These are phyloP conservation scores for Melieria picta DNA, from an alignment of 2,888 invertebrate genomes.

Conservation along the genomic window DNA sequence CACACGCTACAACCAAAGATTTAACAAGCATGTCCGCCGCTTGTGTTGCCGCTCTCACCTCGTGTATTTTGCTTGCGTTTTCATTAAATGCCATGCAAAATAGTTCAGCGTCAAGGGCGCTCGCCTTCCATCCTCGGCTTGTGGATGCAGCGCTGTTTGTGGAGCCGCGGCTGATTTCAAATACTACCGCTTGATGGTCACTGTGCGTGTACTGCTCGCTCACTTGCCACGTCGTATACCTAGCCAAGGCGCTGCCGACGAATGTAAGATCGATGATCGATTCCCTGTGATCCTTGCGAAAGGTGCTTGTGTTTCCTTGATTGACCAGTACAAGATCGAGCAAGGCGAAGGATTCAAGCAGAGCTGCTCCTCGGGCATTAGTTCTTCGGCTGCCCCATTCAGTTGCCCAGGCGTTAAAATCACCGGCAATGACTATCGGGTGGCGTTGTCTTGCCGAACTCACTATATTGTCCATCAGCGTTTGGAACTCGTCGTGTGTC, in stretches of 20 bases:
- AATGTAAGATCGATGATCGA: constrained; percentile 26
- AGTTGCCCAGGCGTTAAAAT: background rate
- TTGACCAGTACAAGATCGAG: constrained; percentile 9
- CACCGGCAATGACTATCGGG: background rate
- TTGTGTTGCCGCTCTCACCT: background rate
- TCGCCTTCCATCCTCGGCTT: too few relatives aligned
- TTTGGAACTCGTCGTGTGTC: constrained; percentile 11
- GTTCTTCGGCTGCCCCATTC: constrained; percentile 9
- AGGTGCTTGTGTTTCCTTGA: background rate
- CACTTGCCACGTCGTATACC: constrained; percentile 9
- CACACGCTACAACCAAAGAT: background rate
- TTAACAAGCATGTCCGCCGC: background rate
- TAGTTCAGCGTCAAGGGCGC: too few relatives aligned
- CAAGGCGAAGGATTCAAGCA: constrained; percentile 7
- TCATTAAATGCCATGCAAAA: too few relatives aligned
- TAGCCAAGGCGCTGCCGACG: constrained; percentile 6
- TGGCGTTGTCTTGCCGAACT: background rate
- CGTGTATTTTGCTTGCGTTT: background rate
- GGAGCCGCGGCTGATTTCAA: background rate
- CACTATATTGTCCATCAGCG: background rate
- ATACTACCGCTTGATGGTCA: constrained; percentile 21
- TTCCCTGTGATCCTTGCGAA: background rate
- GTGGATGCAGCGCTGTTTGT: too few relatives aligned
- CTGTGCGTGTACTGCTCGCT: constrained; percentile 22
- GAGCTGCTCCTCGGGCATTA: background rate